Conservation (phyloP, 1,140 invertebrate genomes). For the Drosophila murphyi region DNA sequence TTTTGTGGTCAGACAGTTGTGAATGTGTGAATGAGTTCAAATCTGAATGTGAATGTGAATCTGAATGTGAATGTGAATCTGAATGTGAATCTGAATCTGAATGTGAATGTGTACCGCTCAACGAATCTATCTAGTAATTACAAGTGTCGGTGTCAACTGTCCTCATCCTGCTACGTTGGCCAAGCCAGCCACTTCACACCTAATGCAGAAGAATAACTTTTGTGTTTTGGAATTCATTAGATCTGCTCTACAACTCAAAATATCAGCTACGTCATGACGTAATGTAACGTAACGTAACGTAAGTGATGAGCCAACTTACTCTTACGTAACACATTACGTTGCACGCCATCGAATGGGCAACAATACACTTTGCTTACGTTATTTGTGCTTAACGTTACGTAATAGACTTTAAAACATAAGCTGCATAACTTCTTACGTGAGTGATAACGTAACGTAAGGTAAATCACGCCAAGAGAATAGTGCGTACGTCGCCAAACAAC, state of each 20-base stretch:
- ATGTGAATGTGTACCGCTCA: neutral
- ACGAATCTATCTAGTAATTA: slow-evolving; percentile 13
- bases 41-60: neutral
- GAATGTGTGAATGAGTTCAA: slow-evolving; percentile 32
- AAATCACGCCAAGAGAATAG: too few relatives aligned
- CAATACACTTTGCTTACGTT: too few relatives aligned
- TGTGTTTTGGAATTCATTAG: too few relatives aligned
- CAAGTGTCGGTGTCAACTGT: slow-evolving; percentile 8
- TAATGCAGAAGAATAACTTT: neutral
- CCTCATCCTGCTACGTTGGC: neutral
- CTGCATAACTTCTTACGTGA: neutral
- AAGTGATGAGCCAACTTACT: too few relatives aligned
- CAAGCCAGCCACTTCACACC: neutral
- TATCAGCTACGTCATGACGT: too few relatives aligned
- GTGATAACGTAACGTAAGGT: neutral
- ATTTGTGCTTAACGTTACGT: too few relatives aligned
- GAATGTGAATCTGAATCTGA: neutral
- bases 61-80: neutral
- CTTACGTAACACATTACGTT: too few relatives aligned
- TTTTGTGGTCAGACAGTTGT: slow-evolving; percentile 44
- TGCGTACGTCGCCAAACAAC: neutral
- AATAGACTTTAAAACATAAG: too few relatives aligned
- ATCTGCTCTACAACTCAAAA: too few relatives aligned
- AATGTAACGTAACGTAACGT: too few relatives aligned
- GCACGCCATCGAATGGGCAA: too few relatives aligned